phyloP scores from a whole-genome alignment of 2,113 vertebrate species.

The Conger conger region DNA sequence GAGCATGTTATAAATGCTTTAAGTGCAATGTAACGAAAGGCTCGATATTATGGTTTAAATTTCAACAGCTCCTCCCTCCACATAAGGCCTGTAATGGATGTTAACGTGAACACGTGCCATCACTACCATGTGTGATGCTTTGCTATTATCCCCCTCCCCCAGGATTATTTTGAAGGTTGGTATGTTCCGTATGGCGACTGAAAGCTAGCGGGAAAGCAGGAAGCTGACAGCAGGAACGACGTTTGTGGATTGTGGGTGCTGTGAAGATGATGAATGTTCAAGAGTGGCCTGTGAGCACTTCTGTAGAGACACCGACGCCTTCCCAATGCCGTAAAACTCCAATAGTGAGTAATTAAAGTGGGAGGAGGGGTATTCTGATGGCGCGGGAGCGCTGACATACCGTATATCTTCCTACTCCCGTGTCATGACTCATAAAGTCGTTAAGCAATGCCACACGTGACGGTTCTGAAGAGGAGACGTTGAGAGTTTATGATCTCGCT shows the following conservation, averaged over 20 bases:
- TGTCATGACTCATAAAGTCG: conserved; percentile 18
- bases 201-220: no score
- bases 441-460: conserved; percentile 17
- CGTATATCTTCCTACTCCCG: not conserved
- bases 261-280: conserved; percentile 38
- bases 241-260: conserved; percentile 29
- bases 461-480: not conserved
- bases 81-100: not conserved
- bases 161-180: not conserved
- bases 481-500: not conserved
- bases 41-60: not conserved
- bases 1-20: no score
- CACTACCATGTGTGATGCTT: not conserved
- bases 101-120: not conserved
- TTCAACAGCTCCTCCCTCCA: not conserved
- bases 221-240: conserved; percentile 34
- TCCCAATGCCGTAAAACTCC: not conserved
- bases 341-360: not conserved
- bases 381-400: conserved; percentile 10
- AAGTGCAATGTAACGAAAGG: not conserved
- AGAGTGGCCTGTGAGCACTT: conserved; percentile 44
- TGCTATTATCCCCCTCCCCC: not conserved
- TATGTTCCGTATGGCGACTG: not conserved
- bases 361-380: not conserved
- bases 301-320: conserved; percentile 17